Base-by-base conservation (phyloP, 2,888 invertebrate genomes). In the Idaea straminata region DNA sequence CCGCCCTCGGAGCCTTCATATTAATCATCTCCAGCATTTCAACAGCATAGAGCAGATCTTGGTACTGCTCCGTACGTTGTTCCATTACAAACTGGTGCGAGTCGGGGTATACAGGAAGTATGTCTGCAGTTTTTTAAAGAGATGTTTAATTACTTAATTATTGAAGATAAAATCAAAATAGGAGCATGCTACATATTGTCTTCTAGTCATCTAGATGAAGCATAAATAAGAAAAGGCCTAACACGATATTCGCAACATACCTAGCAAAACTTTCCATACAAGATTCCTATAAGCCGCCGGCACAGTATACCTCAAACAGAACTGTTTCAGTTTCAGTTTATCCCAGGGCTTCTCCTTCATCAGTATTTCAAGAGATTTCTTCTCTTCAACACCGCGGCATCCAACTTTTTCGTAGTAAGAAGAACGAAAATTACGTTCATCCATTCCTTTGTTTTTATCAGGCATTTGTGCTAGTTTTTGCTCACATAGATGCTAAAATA, bases 391-490 rank as follows among this genome's bases (percentile, higher is more conserved):
- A 74, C 96, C 96, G 72, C 97, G 95, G 86, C 97, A 98, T 57
- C 98, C 98, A 13, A 98, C 97, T 91, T 97, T 97, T 86, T 96
- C 97, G 77, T 97, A 97, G 80, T 97, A 97, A 3, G 96, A 95
- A 0, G 96, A 96, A 57, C 97, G 95, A 85, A 97, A 97, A 88
- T 97, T 97, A 72, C 96, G 92, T 83, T 96, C 96, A 80, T 97
- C 96, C 85, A 87, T 91, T 73, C 74, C 72, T 13, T 59, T 61
- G 57, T 38, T 63, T 69, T 69, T 67, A 62, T 69, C 67, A 65
- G 66, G 66, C 61, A 69, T 69, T 66, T 63, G 65, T 67, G 25
- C n/a, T 69, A 35, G 63, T 61, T 66, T 65, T 64, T 5, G 64
- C 64, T 68, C 64, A 59, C 16, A 35, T 61, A 62, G 16, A 13